Percentiles rank a stretch among this genome's conserved stretches.
These are phyloP conservation scores for Drosophila atripex DNA, from an alignment of 2,888 invertebrate species.

Conservation along the genomic window DNA sequence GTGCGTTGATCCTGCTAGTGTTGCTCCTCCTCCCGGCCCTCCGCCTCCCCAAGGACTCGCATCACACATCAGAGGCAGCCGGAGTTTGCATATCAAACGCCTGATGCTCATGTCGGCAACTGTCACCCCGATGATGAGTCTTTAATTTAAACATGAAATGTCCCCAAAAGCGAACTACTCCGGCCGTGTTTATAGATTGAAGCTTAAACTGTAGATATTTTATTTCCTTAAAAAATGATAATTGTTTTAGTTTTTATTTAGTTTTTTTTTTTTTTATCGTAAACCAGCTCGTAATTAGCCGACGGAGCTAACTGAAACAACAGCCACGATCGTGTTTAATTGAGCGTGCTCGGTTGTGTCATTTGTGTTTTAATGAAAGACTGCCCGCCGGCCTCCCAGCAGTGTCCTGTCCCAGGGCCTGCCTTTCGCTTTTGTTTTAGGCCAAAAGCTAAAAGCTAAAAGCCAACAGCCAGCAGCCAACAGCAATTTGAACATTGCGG, in stretches of 20 bases:
- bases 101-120: slow-evolving; percentile 20
- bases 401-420: slow-evolving; percentile 60
- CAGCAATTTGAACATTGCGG: slow-evolving; percentile 61
- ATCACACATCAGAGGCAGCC: slow-evolving; percentile 43
- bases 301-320: slow-evolving; percentile 48
- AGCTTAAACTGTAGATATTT: neutral
- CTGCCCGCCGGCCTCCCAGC: slow-evolving; percentile 48
- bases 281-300: slow-evolving; percentile 64
- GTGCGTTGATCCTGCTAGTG: neutral
- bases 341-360: slow-evolving; percentile 73
- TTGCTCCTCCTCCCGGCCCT: neutral
- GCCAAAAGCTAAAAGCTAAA: slow-evolving; percentile 38
- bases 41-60: slow-evolving; percentile 59
- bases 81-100: slow-evolving; percentile 71
- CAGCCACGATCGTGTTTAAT: slow-evolving; percentile 80
- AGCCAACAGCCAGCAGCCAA: slow-evolving; percentile 33
- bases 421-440: slow-evolving; percentile 67
- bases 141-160: slow-evolving; percentile 64
- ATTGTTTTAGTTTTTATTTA: slow-evolving; percentile 11
- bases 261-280: no score
- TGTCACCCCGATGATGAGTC: slow-evolving; percentile 14
- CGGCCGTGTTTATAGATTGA: no score
- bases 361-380: slow-evolving; percentile 72
- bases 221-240: neutral
- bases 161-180: slow-evolving; percentile 16